Evolutionary conservation across 1,140 invertebrate genomes (phyloP), one percentile per base, ranked within the genome.

Genomic region (Macrosteles quadrilineatus): DNA sequence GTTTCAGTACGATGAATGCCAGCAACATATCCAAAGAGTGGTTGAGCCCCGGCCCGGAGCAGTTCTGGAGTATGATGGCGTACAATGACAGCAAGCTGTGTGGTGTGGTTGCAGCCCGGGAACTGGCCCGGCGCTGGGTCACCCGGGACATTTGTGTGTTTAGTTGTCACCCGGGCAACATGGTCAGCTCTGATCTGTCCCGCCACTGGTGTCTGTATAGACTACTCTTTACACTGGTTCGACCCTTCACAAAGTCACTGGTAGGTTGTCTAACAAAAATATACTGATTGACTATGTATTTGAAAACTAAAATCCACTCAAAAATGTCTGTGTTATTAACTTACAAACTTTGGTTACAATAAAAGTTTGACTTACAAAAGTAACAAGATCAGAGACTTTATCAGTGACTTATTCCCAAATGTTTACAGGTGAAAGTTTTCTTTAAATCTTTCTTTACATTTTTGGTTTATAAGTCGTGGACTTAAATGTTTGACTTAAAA

Each of bases 211-310:
- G 93, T 92, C 72, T 92, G 0, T 95, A 89, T 72, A 81, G 87
- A 75, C 70, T 95, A 0, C 74, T 93, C 0, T 96, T 93, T 79
- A 82, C 86, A n/a, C 17, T 96, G 1, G 92, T 91, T 1, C 82
- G 93, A 32, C 95, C 95, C 25, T 98, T 98, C 79, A 96, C 95
- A 6, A 98, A 98, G 82, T 95, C 94, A n/a, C 77, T 96, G 85
- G 93, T 95, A 84, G 86, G 86, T 81, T 62, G 53, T 64, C 14
- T 6, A 36, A 36, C 32, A 36, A 12, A 45, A 12, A 45, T 45
- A 45, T 45, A n/a, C n/a, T 45, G 43, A 45, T 12, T 12, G 43
- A 45, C n/a, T 12, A 12, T 45, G 12, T 45, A 45, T 45, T 45
- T 45, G n/a, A 45, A 12, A 45, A 45, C n/a, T n/a, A n/a, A n/a